Percentiles rank a stretch among this genome's conserved stretches.
phyloP scores from a whole-genome alignment of 2,113 vertebrate species.

The Gallinago paraguaiae region DNA sequence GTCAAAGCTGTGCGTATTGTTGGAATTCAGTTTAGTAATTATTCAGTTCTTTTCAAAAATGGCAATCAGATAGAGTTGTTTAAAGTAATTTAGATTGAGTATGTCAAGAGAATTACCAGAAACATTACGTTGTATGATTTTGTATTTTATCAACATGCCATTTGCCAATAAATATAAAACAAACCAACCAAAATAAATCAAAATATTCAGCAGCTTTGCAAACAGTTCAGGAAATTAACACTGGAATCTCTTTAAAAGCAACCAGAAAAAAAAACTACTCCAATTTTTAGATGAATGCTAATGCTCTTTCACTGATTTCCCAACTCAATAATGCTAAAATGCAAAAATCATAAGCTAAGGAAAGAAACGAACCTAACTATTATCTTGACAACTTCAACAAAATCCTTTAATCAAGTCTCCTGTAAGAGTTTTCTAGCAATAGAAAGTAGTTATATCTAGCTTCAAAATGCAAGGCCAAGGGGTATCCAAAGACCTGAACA shows the following conservation, averaged over 20 bases:
- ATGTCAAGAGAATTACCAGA: neutral
- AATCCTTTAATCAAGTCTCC: neutral
- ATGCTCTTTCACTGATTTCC: neutral
- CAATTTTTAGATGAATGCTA: neutral
- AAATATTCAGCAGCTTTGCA: neutral
- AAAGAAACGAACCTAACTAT: neutral
- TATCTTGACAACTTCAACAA: neutral
- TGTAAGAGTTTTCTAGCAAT: neutral
- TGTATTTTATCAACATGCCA: neutral
- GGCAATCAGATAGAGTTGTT: neutral
- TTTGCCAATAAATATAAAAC: slow-evolving; percentile 9
- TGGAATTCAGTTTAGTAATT: neutral
- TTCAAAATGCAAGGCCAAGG: neutral
- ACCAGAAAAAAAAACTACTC: neutral
- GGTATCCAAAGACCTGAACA: neutral
- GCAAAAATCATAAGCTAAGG: neutral
- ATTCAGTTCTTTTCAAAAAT: neutral
- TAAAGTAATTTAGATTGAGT: neutral
- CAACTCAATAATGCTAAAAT: neutral
- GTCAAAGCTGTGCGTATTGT: neutral
- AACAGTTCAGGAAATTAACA: neutral
- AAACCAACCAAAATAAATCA: neutral
- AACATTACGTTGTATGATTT: neutral
- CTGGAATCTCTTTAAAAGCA: neutral
- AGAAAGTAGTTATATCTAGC: neutral